Conservation (phyloP, 2,888 invertebrate species). For the Tinea pellionella region DNA sequence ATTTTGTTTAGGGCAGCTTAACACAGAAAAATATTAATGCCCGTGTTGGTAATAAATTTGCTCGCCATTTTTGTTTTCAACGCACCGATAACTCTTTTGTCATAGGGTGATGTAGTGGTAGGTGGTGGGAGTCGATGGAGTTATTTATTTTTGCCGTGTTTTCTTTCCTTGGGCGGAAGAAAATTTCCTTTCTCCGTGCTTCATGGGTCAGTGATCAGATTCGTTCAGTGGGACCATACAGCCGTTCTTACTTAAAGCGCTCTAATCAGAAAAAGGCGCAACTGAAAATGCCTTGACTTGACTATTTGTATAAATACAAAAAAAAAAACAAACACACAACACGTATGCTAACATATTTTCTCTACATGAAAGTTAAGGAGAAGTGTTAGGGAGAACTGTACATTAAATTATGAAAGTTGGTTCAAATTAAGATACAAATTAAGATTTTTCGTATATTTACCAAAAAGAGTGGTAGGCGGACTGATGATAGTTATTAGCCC, state of each 20-base stretch:
- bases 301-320: too few species aligned
- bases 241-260: conserved; percentile 22
- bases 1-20: conserved; percentile 1
- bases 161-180: conserved; percentile 50
- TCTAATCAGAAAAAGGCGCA: conserved; percentile 23
- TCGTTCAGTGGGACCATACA: conserved; percentile 40
- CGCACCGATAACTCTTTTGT: conserved; percentile 71
- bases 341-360: too few species aligned
- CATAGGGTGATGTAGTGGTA: conserved; percentile 64
- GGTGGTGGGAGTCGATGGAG: conserved; percentile 54
- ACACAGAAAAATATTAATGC: conserved; percentile 10
- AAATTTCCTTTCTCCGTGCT: conserved; percentile 68
- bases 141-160: conserved; percentile 68
- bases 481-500: too few species aligned
- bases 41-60: conserved; percentile 44
- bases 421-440: too few species aligned
- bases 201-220: conserved; percentile 68
- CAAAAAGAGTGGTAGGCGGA: too few species aligned
- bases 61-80: conserved; percentile 69
- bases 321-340: too few species aligned
- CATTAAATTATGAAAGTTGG: too few species aligned
- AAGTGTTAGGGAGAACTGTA: too few species aligned
- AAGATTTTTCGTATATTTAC: too few species aligned
- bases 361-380: too few species aligned
- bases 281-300: conserved; percentile 19